These are phyloP conservation scores for Reticulitermes lucifugus DNA, from an alignment of 2,888 invertebrate species.

Conservation along the genomic window DNA sequence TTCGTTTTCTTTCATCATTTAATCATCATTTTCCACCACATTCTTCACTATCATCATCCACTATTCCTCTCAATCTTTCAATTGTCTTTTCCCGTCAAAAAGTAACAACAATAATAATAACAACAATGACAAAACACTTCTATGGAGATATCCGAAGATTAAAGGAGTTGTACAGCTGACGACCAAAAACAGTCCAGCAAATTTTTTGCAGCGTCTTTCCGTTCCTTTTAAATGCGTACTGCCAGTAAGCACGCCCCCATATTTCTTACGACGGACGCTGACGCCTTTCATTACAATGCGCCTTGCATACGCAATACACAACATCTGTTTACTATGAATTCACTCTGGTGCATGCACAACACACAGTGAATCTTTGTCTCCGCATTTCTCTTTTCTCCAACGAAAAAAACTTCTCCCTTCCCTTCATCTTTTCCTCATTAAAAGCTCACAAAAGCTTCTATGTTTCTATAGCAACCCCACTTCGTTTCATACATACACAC, in stretches of 20 bases:
- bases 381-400: background rate
- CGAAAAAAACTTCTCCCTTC: constrained; percentile 6
- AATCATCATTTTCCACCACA: too few relatives aligned
- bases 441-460: constrained; percentile 49
- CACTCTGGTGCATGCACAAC: constrained; percentile 23
- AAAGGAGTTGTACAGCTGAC: background rate
- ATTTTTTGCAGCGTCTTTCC: background rate
- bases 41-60: too few relatives aligned
- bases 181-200: background rate
- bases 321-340: constrained; percentile 30
- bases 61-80: too few relatives aligned
- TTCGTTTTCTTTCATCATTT: too few relatives aligned
- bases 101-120: background rate
- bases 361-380: constrained; percentile 32
- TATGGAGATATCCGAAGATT: background rate
- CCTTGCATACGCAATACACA: constrained; percentile 26
- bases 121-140: background rate
- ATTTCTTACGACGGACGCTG: constrained; percentile 17
- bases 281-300: constrained; percentile 23
- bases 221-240: background rate
- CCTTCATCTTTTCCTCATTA: constrained; percentile 49
- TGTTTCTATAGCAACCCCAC: constrained; percentile 41
- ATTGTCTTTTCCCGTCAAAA: too few relatives aligned
- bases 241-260: background rate
- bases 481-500: background rate